Base-by-base conservation (phyloP, 1,140 invertebrate species). In the Drosophila grimshawi region DNA sequence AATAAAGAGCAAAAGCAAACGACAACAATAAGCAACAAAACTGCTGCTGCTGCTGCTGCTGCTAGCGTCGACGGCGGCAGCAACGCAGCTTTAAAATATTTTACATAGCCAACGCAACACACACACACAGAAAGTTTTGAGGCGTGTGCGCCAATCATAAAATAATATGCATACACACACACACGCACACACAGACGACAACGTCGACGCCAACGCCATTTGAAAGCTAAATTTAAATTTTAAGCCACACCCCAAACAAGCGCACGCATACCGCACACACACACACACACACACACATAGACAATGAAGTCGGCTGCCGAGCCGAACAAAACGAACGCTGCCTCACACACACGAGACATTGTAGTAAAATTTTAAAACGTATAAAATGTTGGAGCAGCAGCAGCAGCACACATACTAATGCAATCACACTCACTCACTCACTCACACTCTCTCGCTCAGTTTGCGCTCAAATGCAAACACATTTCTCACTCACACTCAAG, bases 191-290 rank as follows among this genome's bases (percentile, higher is more conserved):
- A 30, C 56, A 57, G 8, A 41, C 65, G 32, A 11, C 56, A 56
- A 37, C 56, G 64, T 55, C 69, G 69, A 76, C 69, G 82, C 88
- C 76, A 82, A 81, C 75, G 71, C 76, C 78, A 73, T 86, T 86
- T 88, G 74, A 86, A 90, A 90, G 55, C 73, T 63, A 83, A 86
- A 91, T 91, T 91, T 91, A 91, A 91, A 91, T 91, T 91, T 91
- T 91, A 91, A 91, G 89, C 89, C 89, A 91, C 89, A 80, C 89
- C 89, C 77, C 77, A 75, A 82, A 90, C 78, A 90, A 86, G 81
- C 85, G 81, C 86, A 89, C 86, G 83, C 81, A 86, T 81, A 76
- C 75, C 45, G 65, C 78, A 76, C 77, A 80, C 49, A 66, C 74
- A 78, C 74, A 78, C 70, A 56, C 76, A 71, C 65, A 70, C 56